A percentile compares a stretch with the other conserved stretches of the same genome.
Evolutionary conservation across 1,140 invertebrate species (phyloP).

Genomic region (Coboldia fuscipes): DNA sequence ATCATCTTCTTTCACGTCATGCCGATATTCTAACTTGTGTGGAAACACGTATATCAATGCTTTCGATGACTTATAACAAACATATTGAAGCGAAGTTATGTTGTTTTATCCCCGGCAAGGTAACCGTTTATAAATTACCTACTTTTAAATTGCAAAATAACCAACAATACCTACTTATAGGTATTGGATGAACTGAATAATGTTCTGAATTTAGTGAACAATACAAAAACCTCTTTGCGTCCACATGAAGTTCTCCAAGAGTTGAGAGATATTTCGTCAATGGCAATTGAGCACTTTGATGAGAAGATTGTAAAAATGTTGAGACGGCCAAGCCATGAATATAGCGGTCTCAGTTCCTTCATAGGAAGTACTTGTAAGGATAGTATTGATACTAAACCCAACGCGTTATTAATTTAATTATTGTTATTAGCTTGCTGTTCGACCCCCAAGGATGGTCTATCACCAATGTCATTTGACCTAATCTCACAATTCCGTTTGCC

Average conservation of each 20-base stretch:
- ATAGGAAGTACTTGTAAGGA: no score
- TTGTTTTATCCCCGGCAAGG: slow-evolving; percentile 86
- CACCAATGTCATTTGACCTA: no score
- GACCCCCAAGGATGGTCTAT: no score
- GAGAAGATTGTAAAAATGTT: slow-evolving; percentile 42
- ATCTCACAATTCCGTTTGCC: no score
- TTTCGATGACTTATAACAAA: slow-evolving; percentile 81
- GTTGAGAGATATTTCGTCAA: slow-evolving; percentile 75
- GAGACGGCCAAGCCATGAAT: no score
- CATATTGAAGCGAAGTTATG: slow-evolving; percentile 31
- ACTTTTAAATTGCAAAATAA: not conserved
- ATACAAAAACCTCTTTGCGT: slow-evolving; percentile 30
- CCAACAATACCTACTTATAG: slow-evolving; percentile 21
- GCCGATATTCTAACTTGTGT: slow-evolving; percentile 76
- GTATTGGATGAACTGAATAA: slow-evolving; percentile 69
- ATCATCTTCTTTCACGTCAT: slow-evolving; percentile 63
- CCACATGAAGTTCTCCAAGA: slow-evolving; percentile 75
- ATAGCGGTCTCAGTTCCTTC: no score
- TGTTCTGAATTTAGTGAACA: not conserved
- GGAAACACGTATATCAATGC: slow-evolving; percentile 74
- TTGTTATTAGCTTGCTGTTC: no score
- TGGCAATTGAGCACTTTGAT: slow-evolving; percentile 94
- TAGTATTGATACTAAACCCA: no score
- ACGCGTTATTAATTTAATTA: no score
- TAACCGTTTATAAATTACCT: slow-evolving; percentile 15